These are phyloP conservation scores for Anagrus nilaparvatae DNA, from an alignment of 1,140 invertebrate genomes.

Conservation along the genomic window DNA sequence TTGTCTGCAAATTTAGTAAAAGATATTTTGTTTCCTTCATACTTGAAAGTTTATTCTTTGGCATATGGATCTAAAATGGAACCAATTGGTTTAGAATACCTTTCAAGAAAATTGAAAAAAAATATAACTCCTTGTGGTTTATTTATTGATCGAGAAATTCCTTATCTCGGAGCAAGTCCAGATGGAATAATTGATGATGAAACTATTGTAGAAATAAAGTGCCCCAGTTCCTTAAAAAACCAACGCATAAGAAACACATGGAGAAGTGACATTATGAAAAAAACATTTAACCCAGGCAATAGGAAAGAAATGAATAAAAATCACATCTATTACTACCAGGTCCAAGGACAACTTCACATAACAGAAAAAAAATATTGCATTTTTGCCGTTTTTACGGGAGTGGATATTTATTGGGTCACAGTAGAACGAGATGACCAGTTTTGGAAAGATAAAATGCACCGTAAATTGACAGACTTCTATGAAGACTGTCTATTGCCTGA, in stretches of 20 bases:
- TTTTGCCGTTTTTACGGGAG: slow-evolving; percentile 29
- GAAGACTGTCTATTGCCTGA: slow-evolving; percentile 14
- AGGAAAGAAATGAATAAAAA: slow-evolving; percentile 26
- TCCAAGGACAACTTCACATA: slow-evolving; percentile 34
- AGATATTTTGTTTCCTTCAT: slow-evolving; percentile 20
- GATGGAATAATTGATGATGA: slow-evolving; percentile 35
- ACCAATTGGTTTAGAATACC: too few relatives aligned
- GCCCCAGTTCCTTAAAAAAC: slow-evolving; percentile 19
- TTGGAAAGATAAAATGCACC: slow-evolving; percentile 20
- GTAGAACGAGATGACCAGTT: slow-evolving; percentile 19
- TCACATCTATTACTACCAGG: slow-evolving; percentile 34
- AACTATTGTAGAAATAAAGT: slow-evolving; percentile 31
- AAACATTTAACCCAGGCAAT: slow-evolving; percentile 13
- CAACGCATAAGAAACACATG: slow-evolving; percentile 13
- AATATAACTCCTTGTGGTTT: too few relatives aligned
- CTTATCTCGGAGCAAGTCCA: slow-evolving; percentile 30
- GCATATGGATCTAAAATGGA: slow-evolving; percentile 28
- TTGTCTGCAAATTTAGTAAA: slow-evolving; percentile 19
- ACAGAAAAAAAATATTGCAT: slow-evolving; percentile 28
- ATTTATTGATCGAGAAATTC: slow-evolving; percentile 26
- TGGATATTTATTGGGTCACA: slow-evolving; percentile 10
- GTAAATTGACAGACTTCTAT: slow-evolving; percentile 13
- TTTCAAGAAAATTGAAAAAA: too few relatives aligned
- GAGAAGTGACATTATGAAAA: slow-evolving; percentile 4
- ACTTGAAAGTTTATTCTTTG: slow-evolving; percentile 15